phyloP scores from a whole-genome alignment of 2,113 vertebrate genomes.

The Hippotragus niger region DNA sequence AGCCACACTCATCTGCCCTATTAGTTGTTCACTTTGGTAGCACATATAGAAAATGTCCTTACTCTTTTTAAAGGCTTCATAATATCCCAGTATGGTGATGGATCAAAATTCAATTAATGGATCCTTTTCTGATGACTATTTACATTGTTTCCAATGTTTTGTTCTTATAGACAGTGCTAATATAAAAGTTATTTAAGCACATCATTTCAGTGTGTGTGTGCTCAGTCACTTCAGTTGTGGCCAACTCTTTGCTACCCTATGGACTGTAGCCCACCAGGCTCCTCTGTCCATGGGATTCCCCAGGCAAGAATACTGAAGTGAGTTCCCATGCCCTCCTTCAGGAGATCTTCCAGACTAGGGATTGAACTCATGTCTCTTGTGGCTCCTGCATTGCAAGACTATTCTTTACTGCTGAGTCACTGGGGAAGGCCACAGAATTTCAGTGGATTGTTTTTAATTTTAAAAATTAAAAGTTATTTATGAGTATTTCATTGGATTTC shows the following conservation, averaged over 20 bases:
- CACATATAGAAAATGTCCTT: neutral
- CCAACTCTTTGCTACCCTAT: rapidly evolving
- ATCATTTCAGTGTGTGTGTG: neutral
- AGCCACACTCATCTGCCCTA: neutral
- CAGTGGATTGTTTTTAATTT: neutral
- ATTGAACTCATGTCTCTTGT: neutral
- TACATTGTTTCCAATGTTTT: neutral
- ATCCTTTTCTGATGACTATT: neutral
- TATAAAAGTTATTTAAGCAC: neutral
- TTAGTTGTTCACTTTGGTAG: neutral
- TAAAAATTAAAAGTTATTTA: neutral
- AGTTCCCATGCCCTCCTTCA: neutral
- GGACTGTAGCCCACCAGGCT: neutral
- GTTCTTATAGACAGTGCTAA: neutral
- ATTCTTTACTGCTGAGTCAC: neutral
- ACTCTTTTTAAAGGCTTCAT: neutral
- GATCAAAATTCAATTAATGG: neutral
- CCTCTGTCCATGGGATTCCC: neutral
- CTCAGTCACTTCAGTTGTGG: neutral
- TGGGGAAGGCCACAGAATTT: neutral
- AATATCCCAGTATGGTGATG: neutral
- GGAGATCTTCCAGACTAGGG: neutral
- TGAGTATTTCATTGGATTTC: neutral
- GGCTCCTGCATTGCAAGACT: neutral
- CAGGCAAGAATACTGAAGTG: neutral